A percentile compares a stretch with the other conserved stretches of the same genome.
Evolutionary conservation across 2,888 invertebrate species (phyloP).

Genomic region (Apamea sordens): DNA sequence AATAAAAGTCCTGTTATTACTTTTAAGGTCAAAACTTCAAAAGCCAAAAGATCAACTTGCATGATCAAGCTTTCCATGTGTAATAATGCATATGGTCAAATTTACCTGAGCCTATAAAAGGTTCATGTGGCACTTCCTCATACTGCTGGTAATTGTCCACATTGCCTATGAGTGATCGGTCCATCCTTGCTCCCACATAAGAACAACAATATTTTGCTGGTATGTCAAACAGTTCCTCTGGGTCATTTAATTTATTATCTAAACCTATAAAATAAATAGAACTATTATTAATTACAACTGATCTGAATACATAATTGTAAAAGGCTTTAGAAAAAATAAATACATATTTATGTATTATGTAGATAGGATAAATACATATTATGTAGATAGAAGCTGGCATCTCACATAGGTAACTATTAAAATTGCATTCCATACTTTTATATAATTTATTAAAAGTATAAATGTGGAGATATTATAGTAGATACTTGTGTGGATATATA

Average conservation of each 20-base stretch:
- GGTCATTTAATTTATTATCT: conserved; percentile 92
- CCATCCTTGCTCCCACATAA: conserved; percentile 91
- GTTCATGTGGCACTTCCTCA: conserved; percentile 86
- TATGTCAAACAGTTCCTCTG: conserved; percentile 96
- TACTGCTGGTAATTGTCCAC: conserved; percentile 86
- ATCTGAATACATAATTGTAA: not conserved
- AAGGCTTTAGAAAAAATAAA: not conserved
- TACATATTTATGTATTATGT: not conserved
- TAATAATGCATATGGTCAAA: not conserved
- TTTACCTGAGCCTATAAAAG: conserved; percentile 86
- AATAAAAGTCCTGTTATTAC: not conserved
- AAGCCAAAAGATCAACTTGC: not conserved
- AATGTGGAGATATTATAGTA: not conserved
- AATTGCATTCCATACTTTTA: not conserved
- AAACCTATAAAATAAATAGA: conserved; percentile 84
- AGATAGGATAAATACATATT: not conserved
- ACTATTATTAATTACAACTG: not conserved
- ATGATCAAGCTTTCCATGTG: not conserved
- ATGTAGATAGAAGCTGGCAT: not conserved
- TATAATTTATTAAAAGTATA: not conserved
- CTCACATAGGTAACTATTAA: not conserved
- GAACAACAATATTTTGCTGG: conserved; percentile 92
- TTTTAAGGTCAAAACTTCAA: not conserved
- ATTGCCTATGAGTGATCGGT: conserved; percentile 89
- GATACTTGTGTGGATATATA: too few species aligned